Percentiles rank a stretch among this genome's conserved stretches.
Conservation (phyloP, 2,797 vertebrate species). For the Danio kyathit region DNA sequence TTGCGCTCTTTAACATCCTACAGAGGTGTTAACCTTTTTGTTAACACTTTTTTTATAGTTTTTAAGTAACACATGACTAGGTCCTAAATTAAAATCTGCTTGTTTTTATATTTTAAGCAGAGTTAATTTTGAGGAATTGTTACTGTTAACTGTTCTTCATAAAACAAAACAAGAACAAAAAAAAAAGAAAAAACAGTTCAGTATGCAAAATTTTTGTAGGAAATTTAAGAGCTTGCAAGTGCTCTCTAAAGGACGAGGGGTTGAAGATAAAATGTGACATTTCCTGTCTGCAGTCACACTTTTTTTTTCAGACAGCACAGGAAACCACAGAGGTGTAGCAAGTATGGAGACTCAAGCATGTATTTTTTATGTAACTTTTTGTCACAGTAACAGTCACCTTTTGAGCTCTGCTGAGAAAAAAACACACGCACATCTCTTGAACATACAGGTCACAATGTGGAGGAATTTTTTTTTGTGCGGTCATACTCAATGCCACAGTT, state of each 20-base stretch:
- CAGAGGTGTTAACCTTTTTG: too few species aligned
- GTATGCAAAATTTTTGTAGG: not conserved
- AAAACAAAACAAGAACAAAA: not conserved
- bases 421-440: not conserved
- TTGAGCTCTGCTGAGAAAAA: not conserved
- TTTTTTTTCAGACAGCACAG: constrained; percentile 14
- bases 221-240: constrained; percentile 12
- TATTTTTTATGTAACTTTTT: not conserved
- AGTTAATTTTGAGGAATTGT: too few species aligned
- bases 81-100: too few species aligned
- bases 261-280: constrained; percentile 15
- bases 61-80: too few species aligned
- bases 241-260: constrained; percentile 11
- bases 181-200: not conserved
- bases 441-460: not conserved
- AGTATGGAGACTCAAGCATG: not conserved
- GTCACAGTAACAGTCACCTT: not conserved
- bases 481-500: constrained; percentile 2
- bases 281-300: constrained; percentile 38
- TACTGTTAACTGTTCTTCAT: not conserved
- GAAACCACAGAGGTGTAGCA: constrained; percentile 50
- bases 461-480: not conserved
- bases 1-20: too few species aligned
- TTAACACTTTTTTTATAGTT: too few species aligned
- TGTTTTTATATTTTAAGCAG: too few species aligned